Percentiles rank a stretch among this genome's conserved stretches.
Evolutionary conservation across 1,140 invertebrate genomes (phyloP).

Genomic region (Probaryconus sp.): DNA sequence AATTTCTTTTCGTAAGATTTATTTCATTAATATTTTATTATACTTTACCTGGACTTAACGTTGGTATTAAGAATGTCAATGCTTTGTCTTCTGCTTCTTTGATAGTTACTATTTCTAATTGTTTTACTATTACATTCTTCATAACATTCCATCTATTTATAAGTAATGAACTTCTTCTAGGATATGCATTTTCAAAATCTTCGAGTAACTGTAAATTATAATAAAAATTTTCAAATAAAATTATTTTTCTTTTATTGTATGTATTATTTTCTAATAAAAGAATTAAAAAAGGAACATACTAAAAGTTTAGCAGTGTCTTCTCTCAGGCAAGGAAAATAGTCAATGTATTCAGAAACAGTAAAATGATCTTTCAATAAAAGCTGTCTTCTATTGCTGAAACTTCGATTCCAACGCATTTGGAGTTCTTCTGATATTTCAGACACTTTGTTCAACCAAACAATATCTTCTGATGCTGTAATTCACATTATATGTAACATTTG

Average conservation of each 20-base stretch:
- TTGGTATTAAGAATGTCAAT: constrained; percentile 27
- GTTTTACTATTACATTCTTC: constrained; percentile 41
- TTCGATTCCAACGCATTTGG: constrained; percentile 16
- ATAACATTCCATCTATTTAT: constrained; percentile 26
- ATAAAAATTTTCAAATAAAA: too few species aligned
- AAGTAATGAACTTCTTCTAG: constrained; percentile 24
- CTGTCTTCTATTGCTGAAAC: constrained; percentile 29
- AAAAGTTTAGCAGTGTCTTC: constrained; percentile 22
- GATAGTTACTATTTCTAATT: constrained; percentile 38
- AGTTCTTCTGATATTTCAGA: constrained; percentile 7
- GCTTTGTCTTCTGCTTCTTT: constrained; percentile 41
- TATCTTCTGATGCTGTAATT: constrained; percentile 24
- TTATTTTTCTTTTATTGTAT: too few species aligned
- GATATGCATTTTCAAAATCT: constrained; percentile 32
- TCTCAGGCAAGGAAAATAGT: constrained; percentile 30
- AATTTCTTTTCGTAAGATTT: not conserved
- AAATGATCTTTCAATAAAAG: constrained; percentile 28
- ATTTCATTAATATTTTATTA: too few species aligned
- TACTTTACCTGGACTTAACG: constrained; percentile 21
- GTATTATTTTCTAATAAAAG: too few species aligned
- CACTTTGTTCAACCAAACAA: constrained; percentile 28
- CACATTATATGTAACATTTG: too few species aligned
- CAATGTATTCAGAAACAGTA: constrained; percentile 16
- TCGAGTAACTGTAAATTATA: constrained; percentile 32
- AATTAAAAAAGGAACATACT: too few species aligned